Evolutionary conservation across 2,113 vertebrate genomes (phyloP), one percentile per base, ranked within the genome.

Genomic region (Tringa solitaria): DNA sequence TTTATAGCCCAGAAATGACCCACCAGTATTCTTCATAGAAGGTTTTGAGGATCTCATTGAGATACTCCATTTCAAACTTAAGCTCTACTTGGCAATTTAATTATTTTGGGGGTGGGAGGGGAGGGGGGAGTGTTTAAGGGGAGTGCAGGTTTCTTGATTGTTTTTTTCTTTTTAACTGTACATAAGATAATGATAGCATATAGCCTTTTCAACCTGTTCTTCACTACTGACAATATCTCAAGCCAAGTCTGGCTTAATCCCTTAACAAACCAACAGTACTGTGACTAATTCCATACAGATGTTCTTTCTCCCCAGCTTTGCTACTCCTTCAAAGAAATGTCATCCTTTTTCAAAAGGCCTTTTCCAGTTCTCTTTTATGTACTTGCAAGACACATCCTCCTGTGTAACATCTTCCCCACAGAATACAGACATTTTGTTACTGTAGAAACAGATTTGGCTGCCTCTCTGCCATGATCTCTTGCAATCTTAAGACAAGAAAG

Each of bases 161-260:
- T 14, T 72, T 89, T 13, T 61, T 63, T 19, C 11, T 39, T 48
- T 70, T 60, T 46, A 72, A n/a, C 22, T 4, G 0, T 18, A 4
- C 2, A 3, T 33, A 33, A 24, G 8, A 26, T 48, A 75, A 88
- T 32, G 8, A 70, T 4, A 48, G 5, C 22, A 57, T 30, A 43
- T 18, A 51, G 15, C 12, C n/a, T 24, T 59, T 76, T 28, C 26
- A 43, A 10, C 51, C 48, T 73, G 22, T 61, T 69, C 51, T 53
- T 27, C 12, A 28, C 35, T 70, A 30, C 2, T 2, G 8, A 51
- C 39, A 69, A 2, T 41, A 13, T 18, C 57, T 64, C 2, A 0
- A 64, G 68, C 63, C 53, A 56, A 50, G 30, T 16, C 57, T 73
- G 57, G 37, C 32, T 72, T 50, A 26, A 9, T 41, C 73, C 26